Evolutionary conservation across 1,140 invertebrate species (phyloP).

Genomic region (Ips typographus): DNA sequence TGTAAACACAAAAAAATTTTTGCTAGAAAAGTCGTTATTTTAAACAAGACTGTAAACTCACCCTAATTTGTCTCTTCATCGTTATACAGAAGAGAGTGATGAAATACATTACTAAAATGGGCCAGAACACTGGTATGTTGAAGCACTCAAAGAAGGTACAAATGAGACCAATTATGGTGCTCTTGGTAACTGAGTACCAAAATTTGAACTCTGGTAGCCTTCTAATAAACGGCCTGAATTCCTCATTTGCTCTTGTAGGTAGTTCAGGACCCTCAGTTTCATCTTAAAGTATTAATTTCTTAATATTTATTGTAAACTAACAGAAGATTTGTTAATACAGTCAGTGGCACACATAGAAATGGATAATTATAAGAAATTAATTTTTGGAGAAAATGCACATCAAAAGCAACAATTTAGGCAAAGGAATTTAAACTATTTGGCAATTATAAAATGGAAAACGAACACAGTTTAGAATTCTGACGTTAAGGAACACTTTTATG

Average conservation of each 20-base stretch:
- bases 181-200: slow-evolving; percentile 97
- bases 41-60: slow-evolving; percentile 55
- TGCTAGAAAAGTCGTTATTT: slow-evolving; percentile 18
- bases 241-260: slow-evolving; percentile 92
- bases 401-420: neutral
- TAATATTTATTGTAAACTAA: slow-evolving; percentile 10
- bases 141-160: slow-evolving; percentile 98
- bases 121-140: slow-evolving; percentile 99
- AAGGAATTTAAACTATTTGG: neutral
- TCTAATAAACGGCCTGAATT: slow-evolving; percentile 98
- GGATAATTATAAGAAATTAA: no score
- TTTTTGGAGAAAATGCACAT: no score
- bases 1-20: slow-evolving; percentile 61
- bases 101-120: slow-evolving; percentile 99
- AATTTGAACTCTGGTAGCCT: slow-evolving; percentile 99
- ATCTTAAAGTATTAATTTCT: slow-evolving; percentile 48
- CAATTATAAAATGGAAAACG: no score
- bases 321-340: neutral
- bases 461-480: no score
- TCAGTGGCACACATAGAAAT: no score
- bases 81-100: slow-evolving; percentile 97
- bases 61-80: slow-evolving; percentile 99
- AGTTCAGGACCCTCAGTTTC: slow-evolving; percentile 86
- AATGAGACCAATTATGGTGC: slow-evolving; percentile 85
- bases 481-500: no score